Evolutionary conservation across 2,888 invertebrate genomes (phyloP).

Genomic region (Melieria crassipennis): DNA sequence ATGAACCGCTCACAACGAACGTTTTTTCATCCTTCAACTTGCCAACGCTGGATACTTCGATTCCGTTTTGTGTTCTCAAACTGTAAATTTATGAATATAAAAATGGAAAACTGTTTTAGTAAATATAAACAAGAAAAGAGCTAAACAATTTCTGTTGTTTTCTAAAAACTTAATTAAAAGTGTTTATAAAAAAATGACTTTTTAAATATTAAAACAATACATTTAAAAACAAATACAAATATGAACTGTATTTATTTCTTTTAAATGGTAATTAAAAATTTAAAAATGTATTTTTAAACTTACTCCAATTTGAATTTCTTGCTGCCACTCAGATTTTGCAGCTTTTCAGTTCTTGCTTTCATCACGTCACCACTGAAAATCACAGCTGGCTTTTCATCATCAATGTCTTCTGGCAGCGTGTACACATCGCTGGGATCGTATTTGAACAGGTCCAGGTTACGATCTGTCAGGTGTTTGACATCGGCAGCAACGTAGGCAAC

Average conservation of each 20-base stretch:
- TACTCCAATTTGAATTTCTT: conserved; percentile 64
- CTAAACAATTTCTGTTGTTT: too few species aligned
- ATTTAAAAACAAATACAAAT: too few species aligned
- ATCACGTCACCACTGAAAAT: conserved; percentile 60
- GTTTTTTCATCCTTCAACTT: conserved; percentile 65
- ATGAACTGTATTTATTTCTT: too few species aligned
- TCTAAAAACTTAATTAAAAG: too few species aligned
- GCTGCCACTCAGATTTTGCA: conserved; percentile 60
- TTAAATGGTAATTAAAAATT: conserved; percentile 38
- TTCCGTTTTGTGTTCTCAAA: conserved; percentile 64
- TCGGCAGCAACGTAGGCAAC: conserved; percentile 51
- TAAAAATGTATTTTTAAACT: conserved; percentile 41
- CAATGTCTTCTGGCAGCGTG: conserved; percentile 62
- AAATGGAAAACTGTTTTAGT: too few species aligned
- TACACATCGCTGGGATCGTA: conserved; percentile 62
- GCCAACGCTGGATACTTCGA: conserved; percentile 63
- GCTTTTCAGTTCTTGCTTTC: conserved; percentile 60
- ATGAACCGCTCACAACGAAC: conserved; percentile 65
- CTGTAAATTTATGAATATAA: conserved; percentile 45
- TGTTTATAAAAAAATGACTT: too few species aligned
- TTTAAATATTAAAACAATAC: too few species aligned
- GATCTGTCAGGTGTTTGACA: conserved; percentile 57
- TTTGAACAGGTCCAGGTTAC: conserved; percentile 61
- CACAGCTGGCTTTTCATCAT: conserved; percentile 62
- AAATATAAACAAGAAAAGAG: too few species aligned